A percentile compares a stretch with the other conserved stretches of the same genome.
Conservation (phyloP, 2,888 invertebrate species). For the Pristionchus maxplancki region DNA sequence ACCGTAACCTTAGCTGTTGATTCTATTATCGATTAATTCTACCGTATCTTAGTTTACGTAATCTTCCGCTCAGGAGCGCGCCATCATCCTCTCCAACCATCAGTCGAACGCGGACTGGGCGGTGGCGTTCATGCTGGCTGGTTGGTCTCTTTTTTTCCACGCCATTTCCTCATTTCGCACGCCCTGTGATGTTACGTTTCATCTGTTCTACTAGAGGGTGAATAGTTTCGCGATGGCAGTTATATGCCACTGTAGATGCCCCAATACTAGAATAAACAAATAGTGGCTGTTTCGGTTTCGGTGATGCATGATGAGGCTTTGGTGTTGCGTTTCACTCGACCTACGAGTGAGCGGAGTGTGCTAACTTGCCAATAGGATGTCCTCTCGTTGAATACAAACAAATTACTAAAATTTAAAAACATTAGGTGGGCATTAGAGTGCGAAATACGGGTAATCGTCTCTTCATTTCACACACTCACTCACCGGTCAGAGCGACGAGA, state of each 20-base stretch:
- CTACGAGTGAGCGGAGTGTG: neutral
- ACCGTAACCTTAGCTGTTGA: neutral
- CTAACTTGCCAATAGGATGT: neutral
- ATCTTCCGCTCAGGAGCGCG: conserved; percentile 59
- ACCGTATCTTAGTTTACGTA: neutral
- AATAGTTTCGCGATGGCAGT: no score
- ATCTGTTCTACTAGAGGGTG: no score
- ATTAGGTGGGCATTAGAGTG: no score
- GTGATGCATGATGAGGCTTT: neutral
- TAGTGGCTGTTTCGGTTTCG: neutral
- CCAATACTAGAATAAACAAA: no score
- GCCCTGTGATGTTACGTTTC: no score
- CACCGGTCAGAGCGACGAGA: no score
- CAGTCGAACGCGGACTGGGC: conserved; percentile 75
- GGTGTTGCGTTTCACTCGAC: neutral
- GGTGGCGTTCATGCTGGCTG: conserved; percentile 70
- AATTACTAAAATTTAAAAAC: no score
- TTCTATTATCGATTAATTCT: neutral
- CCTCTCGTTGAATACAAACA: no score
- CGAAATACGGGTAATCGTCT: no score
- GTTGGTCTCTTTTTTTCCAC: conserved; percentile 16
- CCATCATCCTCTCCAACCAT: conserved; percentile 71
- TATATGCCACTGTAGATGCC: no score
- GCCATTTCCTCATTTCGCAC: no score
- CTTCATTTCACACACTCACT: no score